Evolutionary conservation across 2,888 invertebrate genomes (phyloP).

Genomic region (Mechanitis mazaeus): DNA sequence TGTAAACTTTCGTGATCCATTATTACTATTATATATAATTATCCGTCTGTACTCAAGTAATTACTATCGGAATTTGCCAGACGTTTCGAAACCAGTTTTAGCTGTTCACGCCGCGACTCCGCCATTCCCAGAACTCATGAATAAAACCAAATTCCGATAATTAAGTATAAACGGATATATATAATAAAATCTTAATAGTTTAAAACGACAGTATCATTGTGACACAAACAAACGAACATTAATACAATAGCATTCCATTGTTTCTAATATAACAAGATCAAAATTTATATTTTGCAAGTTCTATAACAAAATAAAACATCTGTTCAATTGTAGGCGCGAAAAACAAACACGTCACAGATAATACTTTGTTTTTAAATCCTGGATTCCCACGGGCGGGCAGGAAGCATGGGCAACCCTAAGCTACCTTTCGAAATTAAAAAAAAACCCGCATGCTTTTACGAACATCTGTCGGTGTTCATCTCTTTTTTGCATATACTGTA

Average conservation of each 20-base stretch:
- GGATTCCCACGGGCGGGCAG: constrained; percentile 51
- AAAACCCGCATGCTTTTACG: constrained; percentile 58
- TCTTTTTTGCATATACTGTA: constrained; percentile 31
- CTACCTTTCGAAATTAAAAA: constrained; percentile 42
- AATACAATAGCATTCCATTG: too few species aligned
- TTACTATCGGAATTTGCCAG: too few species aligned
- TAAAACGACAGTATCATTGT: too few species aligned
- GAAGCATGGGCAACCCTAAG: constrained; percentile 41
- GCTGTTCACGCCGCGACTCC: too few species aligned
- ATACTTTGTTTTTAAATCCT: constrained; percentile 21
- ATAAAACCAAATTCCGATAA: too few species aligned
- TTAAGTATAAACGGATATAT: background rate
- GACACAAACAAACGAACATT: too few species aligned
- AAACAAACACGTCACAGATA: constrained; percentile 30
- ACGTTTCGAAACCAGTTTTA: too few species aligned
- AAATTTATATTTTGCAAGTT: constrained; percentile 19
- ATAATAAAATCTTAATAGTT: background rate
- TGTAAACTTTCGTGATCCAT: too few species aligned
- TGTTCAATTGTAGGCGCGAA: constrained; percentile 29
- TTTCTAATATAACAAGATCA: background rate
- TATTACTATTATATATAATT: too few species aligned
- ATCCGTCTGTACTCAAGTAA: background rate
- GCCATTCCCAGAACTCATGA: too few species aligned
- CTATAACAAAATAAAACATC: constrained; percentile 24
- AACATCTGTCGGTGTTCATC: constrained; percentile 59